Evolutionary conservation across 37 sponge, comb jelly and placozoan species (phyloP).

Genomic region (Ianthella basta): DNA sequence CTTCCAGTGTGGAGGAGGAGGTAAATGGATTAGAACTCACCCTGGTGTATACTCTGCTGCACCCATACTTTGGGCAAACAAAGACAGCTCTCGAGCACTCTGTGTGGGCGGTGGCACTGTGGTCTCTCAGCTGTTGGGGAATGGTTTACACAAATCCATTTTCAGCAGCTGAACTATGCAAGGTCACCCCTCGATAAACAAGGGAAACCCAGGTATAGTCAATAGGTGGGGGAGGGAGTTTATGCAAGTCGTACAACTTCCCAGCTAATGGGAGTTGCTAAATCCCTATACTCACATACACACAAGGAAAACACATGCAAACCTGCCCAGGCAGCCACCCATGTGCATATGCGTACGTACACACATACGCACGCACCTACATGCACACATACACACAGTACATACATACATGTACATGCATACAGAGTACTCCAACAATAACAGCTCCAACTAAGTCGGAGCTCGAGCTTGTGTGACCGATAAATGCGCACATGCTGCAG

Average conservation of each 20-base stretch:
- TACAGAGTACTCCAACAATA: too few relatives aligned
- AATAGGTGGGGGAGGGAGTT: too few relatives aligned
- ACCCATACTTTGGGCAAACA: slow-evolving; percentile 21
- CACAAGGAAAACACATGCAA: too few relatives aligned
- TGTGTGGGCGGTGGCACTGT: slow-evolving; percentile 8
- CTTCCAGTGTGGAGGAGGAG: not conserved
- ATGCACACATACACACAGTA: not conserved
- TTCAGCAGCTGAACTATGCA: too few relatives aligned
- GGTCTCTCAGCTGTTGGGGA: not conserved
- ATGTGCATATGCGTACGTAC: not conserved
- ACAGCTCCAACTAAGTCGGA: too few relatives aligned
- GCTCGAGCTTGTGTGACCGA: too few relatives aligned
- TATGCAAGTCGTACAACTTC: too few relatives aligned
- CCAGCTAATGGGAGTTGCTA: not conserved
- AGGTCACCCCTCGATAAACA: too few relatives aligned
- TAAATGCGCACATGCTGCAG: not conserved
- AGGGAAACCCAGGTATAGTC: too few relatives aligned
- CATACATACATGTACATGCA: not conserved
- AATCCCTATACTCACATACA: not conserved
- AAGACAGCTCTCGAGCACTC: not conserved
- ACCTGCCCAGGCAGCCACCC: not conserved
- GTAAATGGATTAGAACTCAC: not conserved
- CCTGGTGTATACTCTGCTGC: slow-evolving; percentile 16
- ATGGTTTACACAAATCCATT: too few relatives aligned
- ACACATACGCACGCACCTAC: not conserved